These are phyloP conservation scores for Molossus molossus DNA, from an alignment of 2,797 vertebrate species.

Conservation along the genomic window DNA sequence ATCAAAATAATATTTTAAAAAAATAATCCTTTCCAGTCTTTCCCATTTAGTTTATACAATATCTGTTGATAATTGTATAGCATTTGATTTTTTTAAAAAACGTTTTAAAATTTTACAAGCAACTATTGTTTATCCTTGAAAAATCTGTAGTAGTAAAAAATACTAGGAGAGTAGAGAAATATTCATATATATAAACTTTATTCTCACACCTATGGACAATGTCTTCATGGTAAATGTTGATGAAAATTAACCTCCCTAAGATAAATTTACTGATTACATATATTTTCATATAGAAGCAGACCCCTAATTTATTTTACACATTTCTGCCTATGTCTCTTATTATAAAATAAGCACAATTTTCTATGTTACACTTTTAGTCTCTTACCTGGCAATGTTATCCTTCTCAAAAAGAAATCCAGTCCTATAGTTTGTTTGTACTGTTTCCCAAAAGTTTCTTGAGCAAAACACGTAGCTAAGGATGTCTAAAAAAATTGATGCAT, in stretches of 20 bases:
- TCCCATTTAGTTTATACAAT: conserved; percentile 74
- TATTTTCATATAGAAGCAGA: conserved; percentile 69
- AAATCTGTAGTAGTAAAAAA: conserved; percentile 56
- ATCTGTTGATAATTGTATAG: conserved; percentile 68
- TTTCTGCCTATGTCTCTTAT: conserved; percentile 57
- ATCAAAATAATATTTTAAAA: conserved; percentile 85
- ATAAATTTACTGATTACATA: conserved; percentile 42
- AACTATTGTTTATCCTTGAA: conserved; percentile 72
- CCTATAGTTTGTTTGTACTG: conserved; percentile 99
- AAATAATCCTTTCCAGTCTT: conserved; percentile 82
- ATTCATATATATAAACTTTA: conserved; percentile 2
- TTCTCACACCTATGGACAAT: conserved; percentile 6
- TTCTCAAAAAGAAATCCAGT: conserved; percentile 99
- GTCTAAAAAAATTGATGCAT: conserved; percentile 93
- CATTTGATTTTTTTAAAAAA: conserved; percentile 58
- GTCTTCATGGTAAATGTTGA: background rate
- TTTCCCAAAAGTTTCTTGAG: conserved; percentile 99
- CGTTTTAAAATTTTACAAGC: conserved; percentile 75
- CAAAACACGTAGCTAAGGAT: conserved; percentile 97
- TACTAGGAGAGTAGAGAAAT: background rate
- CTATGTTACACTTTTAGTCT: conserved; percentile 82
- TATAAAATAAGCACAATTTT: conserved; percentile 55
- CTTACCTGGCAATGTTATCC: conserved; percentile 99
- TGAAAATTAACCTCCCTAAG: conserved; percentile 57
- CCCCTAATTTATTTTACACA: conserved; percentile 60